phyloP scores from a whole-genome alignment of 2,888 invertebrate species.

The Drosophila nr. perissopoda region DNA sequence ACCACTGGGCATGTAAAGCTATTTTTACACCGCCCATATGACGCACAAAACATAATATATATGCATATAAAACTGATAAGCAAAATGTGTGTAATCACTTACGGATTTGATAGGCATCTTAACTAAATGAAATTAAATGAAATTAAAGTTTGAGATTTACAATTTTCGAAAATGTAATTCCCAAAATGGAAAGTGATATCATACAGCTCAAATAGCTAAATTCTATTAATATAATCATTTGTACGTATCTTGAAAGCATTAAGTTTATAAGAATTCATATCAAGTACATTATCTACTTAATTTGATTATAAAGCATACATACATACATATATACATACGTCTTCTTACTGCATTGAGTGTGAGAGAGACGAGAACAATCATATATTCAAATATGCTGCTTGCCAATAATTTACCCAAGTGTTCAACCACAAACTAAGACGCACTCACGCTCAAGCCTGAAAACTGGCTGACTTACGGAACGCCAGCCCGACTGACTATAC shows the following conservation, averaged over 20 bases:
- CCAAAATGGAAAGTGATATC: not conserved
- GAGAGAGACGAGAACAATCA: conserved; percentile 50
- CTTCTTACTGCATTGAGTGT: too few relatives aligned
- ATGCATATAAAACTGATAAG: conserved; percentile 15
- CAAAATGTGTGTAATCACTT: not conserved
- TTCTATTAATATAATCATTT: not conserved
- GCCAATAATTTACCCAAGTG: conserved; percentile 61
- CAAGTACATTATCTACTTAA: not conserved
- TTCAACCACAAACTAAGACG: conserved; percentile 68
- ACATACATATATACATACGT: not conserved
- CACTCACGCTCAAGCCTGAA: conserved; percentile 43
- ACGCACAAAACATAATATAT: conserved; percentile 31
- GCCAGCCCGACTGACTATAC: conserved; percentile 7
- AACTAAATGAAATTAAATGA: not conserved
- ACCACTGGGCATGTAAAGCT: not conserved
- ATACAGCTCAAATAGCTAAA: not conserved
- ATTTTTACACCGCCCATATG: conserved; percentile 22
- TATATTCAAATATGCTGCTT: conserved; percentile 70
- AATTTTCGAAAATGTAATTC: not conserved
- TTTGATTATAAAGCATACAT: conserved; percentile 1
- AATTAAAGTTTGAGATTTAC: not conserved
- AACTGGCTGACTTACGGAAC: conserved; percentile 18
- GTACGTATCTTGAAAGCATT: not conserved
- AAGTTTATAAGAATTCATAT: too few relatives aligned
- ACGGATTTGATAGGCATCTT: not conserved